Conservation (phyloP, 2,113 vertebrate species). For the Channa argus region DNA sequence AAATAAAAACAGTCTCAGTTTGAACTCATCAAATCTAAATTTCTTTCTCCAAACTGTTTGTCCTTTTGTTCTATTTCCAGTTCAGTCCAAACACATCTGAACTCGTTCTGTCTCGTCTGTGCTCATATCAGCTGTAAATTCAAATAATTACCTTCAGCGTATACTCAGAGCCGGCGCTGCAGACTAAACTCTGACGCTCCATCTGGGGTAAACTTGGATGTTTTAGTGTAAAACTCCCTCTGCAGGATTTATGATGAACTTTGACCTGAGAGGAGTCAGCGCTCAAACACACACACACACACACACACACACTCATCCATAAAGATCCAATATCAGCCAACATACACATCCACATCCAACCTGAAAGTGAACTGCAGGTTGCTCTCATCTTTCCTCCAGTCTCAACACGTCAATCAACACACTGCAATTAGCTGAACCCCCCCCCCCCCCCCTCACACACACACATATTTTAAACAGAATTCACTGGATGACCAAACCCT, state of each 20-base stretch:
- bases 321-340: constrained; percentile 48
- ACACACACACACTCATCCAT: constrained; percentile 40
- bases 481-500: neutral
- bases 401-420: constrained; percentile 63
- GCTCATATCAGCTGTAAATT: neutral
- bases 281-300: constrained; percentile 45
- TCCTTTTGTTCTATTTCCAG: constrained; percentile 26
- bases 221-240: constrained; percentile 7
- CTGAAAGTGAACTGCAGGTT: constrained; percentile 66
- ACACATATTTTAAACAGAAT: constrained; percentile 1
- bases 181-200: constrained; percentile 51
- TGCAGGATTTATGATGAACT: constrained; percentile 54
- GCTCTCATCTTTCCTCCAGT: constrained; percentile 71
- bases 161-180: constrained; percentile 18
- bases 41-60: constrained; percentile 1
- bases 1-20: neutral
- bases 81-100: constrained; percentile 26
- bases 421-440: constrained; percentile 64
- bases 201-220: neutral
- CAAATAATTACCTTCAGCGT: constrained; percentile 20
- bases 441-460: constrained; percentile 18
- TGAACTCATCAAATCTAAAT: constrained; percentile 18
- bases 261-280: constrained; percentile 24
- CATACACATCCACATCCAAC: constrained; percentile 39
- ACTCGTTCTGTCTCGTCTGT: neutral